A percentile compares a stretch with the other conserved stretches of the same genome.
These are phyloP conservation scores for Crotophaga sulcirostris DNA, from an alignment of 2,113 vertebrate genomes.

Conservation along the genomic window DNA sequence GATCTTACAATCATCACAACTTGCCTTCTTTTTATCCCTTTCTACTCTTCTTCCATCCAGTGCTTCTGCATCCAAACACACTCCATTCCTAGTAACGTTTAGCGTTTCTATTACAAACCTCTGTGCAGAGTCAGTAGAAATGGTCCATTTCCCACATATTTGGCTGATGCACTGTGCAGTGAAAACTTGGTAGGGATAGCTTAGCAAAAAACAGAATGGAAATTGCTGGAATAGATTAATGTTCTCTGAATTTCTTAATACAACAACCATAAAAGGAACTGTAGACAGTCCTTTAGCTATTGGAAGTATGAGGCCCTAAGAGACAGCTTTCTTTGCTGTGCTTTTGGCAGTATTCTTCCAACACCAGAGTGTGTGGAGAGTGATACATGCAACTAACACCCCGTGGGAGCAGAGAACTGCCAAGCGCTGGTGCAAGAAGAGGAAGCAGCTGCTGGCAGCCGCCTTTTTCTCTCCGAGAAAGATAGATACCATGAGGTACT, in stretches of 20 bases:
- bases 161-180: not conserved
- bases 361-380: not conserved
- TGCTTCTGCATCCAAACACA: not conserved
- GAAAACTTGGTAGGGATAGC: not conserved
- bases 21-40: not conserved
- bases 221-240: not conserved
- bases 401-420: not conserved
- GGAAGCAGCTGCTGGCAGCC: not conserved
- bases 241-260: not conserved
- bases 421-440: not conserved
- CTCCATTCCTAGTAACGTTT: not conserved
- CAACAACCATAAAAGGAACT: not conserved
- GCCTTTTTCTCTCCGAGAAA: not conserved
- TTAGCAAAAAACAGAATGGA: not conserved
- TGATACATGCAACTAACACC: not conserved
- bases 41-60: not conserved
- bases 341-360: not conserved
- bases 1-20: not conserved
- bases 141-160: fast-evolving
- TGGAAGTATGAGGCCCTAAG: not conserved
- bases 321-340: not conserved
- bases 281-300: not conserved
- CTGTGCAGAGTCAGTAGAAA: not conserved
- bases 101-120: not conserved
- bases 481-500: not conserved